Base-by-base conservation (phyloP, 1,140 invertebrate species). In the Periplaneta americana region DNA sequence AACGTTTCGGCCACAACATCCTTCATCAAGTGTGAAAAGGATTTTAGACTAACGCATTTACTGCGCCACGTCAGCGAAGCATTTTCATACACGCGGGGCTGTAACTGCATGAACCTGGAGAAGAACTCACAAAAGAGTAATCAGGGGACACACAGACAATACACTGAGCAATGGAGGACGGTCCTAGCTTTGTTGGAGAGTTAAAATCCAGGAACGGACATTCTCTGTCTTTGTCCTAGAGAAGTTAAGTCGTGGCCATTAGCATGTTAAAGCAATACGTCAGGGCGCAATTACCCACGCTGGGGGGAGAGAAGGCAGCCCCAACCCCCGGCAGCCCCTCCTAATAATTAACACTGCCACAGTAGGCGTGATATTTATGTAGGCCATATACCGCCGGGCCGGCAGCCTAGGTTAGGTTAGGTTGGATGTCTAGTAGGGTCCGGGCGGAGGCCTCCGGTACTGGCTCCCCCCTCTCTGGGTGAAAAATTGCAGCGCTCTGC, bases 261-360 rank as follows among this genome's bases (percentile, higher is more conserved):
- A 80, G 80, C 80, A 80, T 80, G 80, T 80, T 80, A 80, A 80
- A 80, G 75, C 80, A 80, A 80, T 80, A 80, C 80, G 80, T 80
- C 80, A 80, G 28, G 15, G 32, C 80, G 74, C 80, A 80, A 75
- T 80, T 80, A 80, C 80, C 80, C 18, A 36, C 22, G 75, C 76
- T 34, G 33, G 17, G n/a, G 76, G 17, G 76, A 36, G 22, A 78
- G 76, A 15, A 34, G 18, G 18, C 34, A 22, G 22, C 76, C 36
- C n/a, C 35, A 78, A 34, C 76, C 34, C 34, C 15, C 10, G 1
- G 31, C 33, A 5, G 2, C 18, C 76, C 37, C 57, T 74, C 79
- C n/a, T 32, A 80, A 80, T 80, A 80, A 80, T 80, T 80, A 80
- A 80, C 80, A 80, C 35, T 37, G 66, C 80, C 80, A 80, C 37